phyloP scores from a whole-genome alignment of 2,113 vertebrate species.

The Laticauda colubrina region DNA sequence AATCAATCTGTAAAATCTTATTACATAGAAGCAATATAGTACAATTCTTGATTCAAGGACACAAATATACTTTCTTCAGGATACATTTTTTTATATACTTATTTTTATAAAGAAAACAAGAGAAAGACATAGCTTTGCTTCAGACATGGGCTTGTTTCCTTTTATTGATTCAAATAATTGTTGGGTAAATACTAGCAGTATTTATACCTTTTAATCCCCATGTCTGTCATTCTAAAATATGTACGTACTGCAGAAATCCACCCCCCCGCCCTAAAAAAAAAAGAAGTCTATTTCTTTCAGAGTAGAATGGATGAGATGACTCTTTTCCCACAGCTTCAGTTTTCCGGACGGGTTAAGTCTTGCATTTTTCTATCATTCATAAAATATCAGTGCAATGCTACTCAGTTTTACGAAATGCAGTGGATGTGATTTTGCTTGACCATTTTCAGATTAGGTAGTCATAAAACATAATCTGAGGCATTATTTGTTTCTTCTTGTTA shows the following conservation, averaged over 20 bases:
- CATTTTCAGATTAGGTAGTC: not conserved
- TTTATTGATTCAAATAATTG: not conserved
- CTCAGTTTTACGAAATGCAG: not conserved
- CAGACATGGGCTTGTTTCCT: not conserved
- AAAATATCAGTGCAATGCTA: not conserved
- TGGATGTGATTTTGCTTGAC: not conserved
- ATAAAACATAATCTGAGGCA: not conserved
- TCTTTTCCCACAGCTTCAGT: not conserved
- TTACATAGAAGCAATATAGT: not conserved
- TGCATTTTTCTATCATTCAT: not conserved
- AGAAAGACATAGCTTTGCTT: not conserved
- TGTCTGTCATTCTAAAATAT: not conserved
- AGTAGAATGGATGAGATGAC: not conserved
- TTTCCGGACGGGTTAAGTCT: not conserved
- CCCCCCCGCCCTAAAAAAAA: accelerated
- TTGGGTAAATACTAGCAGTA: not conserved
- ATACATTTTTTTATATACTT: not conserved
- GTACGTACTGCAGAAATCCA: not conserved
- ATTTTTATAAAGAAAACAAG: not conserved
- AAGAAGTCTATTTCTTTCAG: not conserved
- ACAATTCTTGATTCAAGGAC: not conserved
- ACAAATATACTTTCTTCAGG: not conserved
- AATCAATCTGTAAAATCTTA: not conserved
- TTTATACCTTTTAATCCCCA: not conserved
- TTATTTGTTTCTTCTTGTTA: not conserved